phyloP scores from a whole-genome alignment of 2,113 vertebrate species.

The human (Homo sapiens) region GRCh38 chr3:13605501-13606000 shows the following conservation, averaged over 20 bases:
- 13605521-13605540: neutral
- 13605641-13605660: neutral
- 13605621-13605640: too few species aligned
- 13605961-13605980: too few species aligned
- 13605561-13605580: neutral
- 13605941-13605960: too few species aligned
- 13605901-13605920: neutral
- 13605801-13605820: neutral
- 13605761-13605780: fast-evolving
- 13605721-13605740: neutral
- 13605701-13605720: fast-evolving
- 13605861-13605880: too few species aligned
- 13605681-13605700: too few species aligned
- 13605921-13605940: too few species aligned
- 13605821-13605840: neutral
- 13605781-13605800: neutral
- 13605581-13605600: neutral
- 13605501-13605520: neutral
- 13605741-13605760: fast-evolving
- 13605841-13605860: neutral
- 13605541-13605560: neutral
- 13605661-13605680: fast-evolving
- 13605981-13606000: too few species aligned
- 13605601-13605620: neutral
- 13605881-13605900: too few species aligned